phyloP scores from a whole-genome alignment of 30 jellyfish, hydroid and myxozoan species.

The Phacellophora camtschatica region DNA sequence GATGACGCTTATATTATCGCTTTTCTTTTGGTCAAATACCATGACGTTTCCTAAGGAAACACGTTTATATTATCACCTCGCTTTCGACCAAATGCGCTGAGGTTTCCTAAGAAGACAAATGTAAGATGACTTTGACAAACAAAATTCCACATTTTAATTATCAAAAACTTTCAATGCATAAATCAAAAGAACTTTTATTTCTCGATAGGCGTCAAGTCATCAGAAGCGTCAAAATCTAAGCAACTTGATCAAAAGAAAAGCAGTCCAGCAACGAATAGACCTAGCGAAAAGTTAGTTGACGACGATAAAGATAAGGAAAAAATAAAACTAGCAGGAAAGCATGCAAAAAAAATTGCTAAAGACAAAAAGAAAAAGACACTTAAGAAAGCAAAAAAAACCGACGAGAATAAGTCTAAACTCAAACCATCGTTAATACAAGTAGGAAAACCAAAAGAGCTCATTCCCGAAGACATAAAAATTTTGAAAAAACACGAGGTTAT shows the following conservation, averaged over 20 bases:
- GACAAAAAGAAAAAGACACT: conserved; percentile 5
- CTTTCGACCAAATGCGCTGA: no score
- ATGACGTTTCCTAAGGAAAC: no score
- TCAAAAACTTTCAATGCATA: no score
- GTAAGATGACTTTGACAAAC: no score
- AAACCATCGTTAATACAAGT: background rate
- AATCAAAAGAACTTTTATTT: background rate
- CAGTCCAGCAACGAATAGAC: conserved; percentile 13
- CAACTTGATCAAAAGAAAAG: conserved; percentile 32
- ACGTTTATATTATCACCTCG: no score
- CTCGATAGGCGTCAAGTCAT: conserved; percentile 19
- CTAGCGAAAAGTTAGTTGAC: conserved; percentile 26
- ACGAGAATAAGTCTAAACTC: background rate
- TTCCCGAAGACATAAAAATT: conserved; percentile 88
- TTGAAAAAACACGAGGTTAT: conserved; percentile 73
- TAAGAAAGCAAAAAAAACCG: background rate
- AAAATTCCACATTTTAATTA: no score
- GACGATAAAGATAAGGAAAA: conserved; percentile 21
- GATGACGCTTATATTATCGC: no score
- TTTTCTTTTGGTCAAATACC: no score
- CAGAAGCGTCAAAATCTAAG: conserved; percentile 4
- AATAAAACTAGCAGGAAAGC: background rate
- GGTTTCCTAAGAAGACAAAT: no score
- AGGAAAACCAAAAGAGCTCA: conserved; percentile 64
- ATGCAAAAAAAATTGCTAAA: background rate